These are phyloP conservation scores for Syncerus caffer DNA, from an alignment of 2,797 vertebrate species.

Conservation along the genomic window DNA sequence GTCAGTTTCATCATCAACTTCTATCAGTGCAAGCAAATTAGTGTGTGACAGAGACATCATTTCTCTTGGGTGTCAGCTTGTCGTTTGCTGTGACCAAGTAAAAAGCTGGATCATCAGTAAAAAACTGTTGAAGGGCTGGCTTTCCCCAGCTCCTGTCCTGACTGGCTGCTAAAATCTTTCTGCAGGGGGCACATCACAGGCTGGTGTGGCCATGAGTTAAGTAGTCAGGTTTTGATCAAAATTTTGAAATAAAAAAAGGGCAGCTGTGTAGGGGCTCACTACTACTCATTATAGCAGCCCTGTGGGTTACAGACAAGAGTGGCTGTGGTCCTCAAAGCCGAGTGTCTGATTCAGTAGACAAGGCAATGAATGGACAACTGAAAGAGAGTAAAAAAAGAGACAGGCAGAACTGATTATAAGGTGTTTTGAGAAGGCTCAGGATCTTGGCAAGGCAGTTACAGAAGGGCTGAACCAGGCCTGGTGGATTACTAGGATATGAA, in stretches of 20 bases:
- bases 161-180: neutral
- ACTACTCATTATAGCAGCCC: neutral
- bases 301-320: neutral
- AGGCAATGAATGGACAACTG: neutral
- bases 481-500: rapidly evolving
- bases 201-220: rapidly evolving
- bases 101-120: neutral
- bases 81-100: neutral
- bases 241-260: neutral
- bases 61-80: neutral
- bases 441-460: too few species aligned
- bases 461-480: neutral
- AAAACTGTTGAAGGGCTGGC: too few species aligned
- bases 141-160: neutral
- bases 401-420: rapidly evolving
- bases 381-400: neutral
- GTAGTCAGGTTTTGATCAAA: neutral
- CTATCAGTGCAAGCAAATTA: neutral
- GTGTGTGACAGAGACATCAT: rapidly evolving
- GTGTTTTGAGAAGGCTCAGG: neutral
- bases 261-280: neutral
- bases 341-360: neutral
- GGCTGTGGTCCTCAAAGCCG: neutral
- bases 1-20: neutral
- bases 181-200: neutral